A percentile compares a stretch with the other conserved stretches of the same genome.
Conservation (phyloP, 2,888 invertebrate genomes). For the Leucozona laternaria region DNA sequence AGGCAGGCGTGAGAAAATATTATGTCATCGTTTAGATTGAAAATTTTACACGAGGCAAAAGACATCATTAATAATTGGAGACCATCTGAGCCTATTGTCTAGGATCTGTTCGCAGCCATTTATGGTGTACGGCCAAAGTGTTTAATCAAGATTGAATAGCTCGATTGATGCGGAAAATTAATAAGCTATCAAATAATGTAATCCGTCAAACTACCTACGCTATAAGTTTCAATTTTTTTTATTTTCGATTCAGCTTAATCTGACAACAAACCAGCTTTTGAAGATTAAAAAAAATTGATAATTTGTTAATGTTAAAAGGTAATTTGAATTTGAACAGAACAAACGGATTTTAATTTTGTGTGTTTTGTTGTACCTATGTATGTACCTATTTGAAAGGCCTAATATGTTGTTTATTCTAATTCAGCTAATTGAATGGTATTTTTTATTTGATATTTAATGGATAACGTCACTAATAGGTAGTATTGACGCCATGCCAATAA, state of each 20-base stretch:
- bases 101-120: slow-evolving; percentile 29
- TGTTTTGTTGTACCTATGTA: background rate
- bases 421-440: background rate
- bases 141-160: slow-evolving; percentile 36
- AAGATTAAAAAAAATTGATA: slow-evolving; percentile 42
- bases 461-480: slow-evolving; percentile 4
- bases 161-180: slow-evolving; percentile 50
- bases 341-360: slow-evolving; percentile 4
- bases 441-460: background rate
- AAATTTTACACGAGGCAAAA: slow-evolving; percentile 9
- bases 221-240: background rate
- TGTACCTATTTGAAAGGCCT: background rate
- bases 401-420: slow-evolving; percentile 17
- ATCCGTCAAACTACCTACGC: slow-evolving; percentile 43
- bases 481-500: background rate
- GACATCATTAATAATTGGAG: slow-evolving; percentile 14
- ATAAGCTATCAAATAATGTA: slow-evolving; percentile 44
- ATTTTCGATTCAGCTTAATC: background rate
- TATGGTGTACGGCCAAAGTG: slow-evolving; percentile 8
- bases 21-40: slow-evolving; percentile 23
- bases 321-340: slow-evolving; percentile 35
- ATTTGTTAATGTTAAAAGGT: slow-evolving; percentile 53
- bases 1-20: slow-evolving; percentile 27
- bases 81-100: slow-evolving; percentile 21
- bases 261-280: slow-evolving; percentile 38